Evolutionary conservation across 2,888 invertebrate species (phyloP).

Genomic region (Pachycephus smyrnensis): DNA sequence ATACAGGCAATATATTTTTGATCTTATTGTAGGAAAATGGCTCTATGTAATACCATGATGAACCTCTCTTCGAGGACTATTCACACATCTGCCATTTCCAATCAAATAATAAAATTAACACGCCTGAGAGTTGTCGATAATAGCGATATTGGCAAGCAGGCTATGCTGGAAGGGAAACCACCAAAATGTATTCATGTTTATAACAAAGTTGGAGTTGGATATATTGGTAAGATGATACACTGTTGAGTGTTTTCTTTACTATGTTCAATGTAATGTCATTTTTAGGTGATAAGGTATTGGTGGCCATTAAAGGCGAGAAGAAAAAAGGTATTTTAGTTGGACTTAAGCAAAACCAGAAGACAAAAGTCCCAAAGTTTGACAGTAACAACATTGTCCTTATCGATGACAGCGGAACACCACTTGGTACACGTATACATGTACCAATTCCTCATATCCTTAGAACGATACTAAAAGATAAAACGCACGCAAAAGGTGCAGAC

Average conservation of each 20-base stretch:
- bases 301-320: slow-evolving; percentile 96
- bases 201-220: slow-evolving; percentile 78
- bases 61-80: slow-evolving; percentile 52
- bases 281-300: slow-evolving; percentile 87
- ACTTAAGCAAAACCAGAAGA: slow-evolving; percentile 82
- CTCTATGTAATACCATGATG: slow-evolving; percentile 1
- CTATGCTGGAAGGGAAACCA: slow-evolving; percentile 94
- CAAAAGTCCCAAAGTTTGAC: slow-evolving; percentile 90
- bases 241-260: slow-evolving; percentile 68
- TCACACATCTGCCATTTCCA: slow-evolving; percentile 72
- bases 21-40: slow-evolving; percentile 3
- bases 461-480: slow-evolving; percentile 85
- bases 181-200: slow-evolving; percentile 95
- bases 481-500: slow-evolving; percentile 85
- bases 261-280: slow-evolving; percentile 1
- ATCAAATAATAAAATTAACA: slow-evolving; percentile 80
- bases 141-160: slow-evolving; percentile 92
- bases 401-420: slow-evolving; percentile 93
- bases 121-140: slow-evolving; percentile 96
- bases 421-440: slow-evolving; percentile 94
- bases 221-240: slow-evolving; percentile 69
- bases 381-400: slow-evolving; percentile 96
- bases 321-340: slow-evolving; percentile 94
- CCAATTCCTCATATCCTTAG: slow-evolving; percentile 93
- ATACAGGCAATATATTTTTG: not conserved